Conservation (phyloP, 2,888 invertebrate species). For the Scaeva pyrastri region DNA sequence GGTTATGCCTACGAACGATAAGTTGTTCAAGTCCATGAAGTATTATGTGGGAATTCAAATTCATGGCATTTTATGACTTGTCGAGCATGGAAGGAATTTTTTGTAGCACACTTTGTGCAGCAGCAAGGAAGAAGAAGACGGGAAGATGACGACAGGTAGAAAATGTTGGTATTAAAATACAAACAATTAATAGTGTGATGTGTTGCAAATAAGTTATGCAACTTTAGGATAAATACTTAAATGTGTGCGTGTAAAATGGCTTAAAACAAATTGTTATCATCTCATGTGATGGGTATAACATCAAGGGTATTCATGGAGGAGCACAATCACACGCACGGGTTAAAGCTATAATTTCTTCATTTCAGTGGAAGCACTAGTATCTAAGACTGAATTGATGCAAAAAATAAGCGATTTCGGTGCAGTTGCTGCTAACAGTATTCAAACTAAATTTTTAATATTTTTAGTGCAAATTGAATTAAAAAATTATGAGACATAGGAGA, state of each 20-base stretch:
- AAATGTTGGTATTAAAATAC: conserved; percentile 16
- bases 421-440: neutral
- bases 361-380: neutral
- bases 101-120: neutral
- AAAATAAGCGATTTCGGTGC: neutral
- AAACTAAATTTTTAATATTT: too few relatives aligned
- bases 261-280: conserved; percentile 34
- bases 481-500: too few relatives aligned
- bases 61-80: conserved; percentile 13
- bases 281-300: conserved; percentile 11
- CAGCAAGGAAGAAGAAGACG: neutral
- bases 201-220: conserved; percentile 17
- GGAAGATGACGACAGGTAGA: too few relatives aligned
- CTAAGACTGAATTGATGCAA: conserved; percentile 7
- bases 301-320: conserved; percentile 26
- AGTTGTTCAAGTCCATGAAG: neutral
- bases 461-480: too few relatives aligned
- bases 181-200: conserved; percentile 11
- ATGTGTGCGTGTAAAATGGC: neutral
- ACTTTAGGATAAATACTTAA: conserved; percentile 16
- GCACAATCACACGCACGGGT: neutral
- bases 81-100: neutral
- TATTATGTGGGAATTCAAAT: conserved; percentile 1
- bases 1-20: conserved; percentile 4
- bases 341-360: conserved; percentile 38